Evolutionary conservation across 1,140 invertebrate genomes (phyloP).

Genomic region (Papilio polytes): DNA sequence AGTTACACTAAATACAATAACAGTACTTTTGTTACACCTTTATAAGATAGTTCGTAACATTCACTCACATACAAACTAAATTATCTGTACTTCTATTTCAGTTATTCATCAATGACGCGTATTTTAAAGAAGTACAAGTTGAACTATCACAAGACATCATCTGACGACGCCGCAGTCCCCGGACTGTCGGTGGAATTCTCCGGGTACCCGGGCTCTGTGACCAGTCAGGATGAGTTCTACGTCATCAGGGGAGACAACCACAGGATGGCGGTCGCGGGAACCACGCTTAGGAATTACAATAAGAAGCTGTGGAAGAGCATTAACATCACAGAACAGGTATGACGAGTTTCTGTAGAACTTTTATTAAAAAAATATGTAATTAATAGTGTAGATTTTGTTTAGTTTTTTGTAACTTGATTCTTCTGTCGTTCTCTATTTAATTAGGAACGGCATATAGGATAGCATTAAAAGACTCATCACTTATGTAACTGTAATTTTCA

Average conservation of each 20-base stretch:
- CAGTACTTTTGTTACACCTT: no score
- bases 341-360: neutral
- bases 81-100: slow-evolving; percentile 47
- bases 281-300: slow-evolving; percentile 84
- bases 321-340: slow-evolving; percentile 80
- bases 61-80: no score
- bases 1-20: no score
- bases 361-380: no score
- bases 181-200: slow-evolving; percentile 91
- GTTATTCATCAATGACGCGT: slow-evolving; percentile 93
- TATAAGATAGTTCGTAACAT: no score
- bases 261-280: slow-evolving; percentile 85
- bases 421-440: no score
- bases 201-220: slow-evolving; percentile 94
- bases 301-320: slow-evolving; percentile 82
- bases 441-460: no score
- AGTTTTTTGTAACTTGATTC: no score
- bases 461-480: no score
- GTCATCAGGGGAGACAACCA: slow-evolving; percentile 82
- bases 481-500: no score
- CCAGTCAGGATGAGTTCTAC: slow-evolving; percentile 96
- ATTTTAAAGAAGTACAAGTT: slow-evolving; percentile 96
- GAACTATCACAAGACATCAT: slow-evolving; percentile 87
- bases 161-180: slow-evolving; percentile 85
- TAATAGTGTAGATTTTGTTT: no score